These are phyloP conservation scores for Andrena hattorfiana DNA, from an alignment of 2,888 invertebrate species.

Conservation along the genomic window DNA sequence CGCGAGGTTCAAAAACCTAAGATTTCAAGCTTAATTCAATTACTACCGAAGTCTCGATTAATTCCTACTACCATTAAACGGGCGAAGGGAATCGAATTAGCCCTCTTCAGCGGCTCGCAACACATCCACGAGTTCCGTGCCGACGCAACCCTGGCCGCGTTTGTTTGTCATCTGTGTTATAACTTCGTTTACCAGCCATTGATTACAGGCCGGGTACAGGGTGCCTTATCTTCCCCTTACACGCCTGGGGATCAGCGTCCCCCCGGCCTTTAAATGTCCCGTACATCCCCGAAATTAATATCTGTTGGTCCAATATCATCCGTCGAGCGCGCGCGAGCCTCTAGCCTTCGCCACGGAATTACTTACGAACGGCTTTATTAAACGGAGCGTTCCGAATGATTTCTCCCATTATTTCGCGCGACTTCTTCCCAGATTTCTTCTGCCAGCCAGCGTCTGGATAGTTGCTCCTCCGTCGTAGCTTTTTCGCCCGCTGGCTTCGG, in stretches of 20 bases:
- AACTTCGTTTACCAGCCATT: conserved; percentile 78
- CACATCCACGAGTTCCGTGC: conserved; percentile 13
- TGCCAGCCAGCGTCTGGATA: neutral
- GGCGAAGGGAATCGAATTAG: conserved; percentile 18
- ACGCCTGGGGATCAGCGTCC: conserved; percentile 81
- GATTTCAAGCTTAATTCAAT: neutral
- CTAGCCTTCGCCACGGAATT: conserved; percentile 57
- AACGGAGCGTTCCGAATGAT: conserved; percentile 64
- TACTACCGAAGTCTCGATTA: neutral
- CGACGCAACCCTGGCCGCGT: conserved; percentile 36
- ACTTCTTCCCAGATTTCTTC: conserved; percentile 27
- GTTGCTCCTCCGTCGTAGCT: neutral
- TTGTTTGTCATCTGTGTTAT: conserved; percentile 72
- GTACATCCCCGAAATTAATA: conserved; percentile 84
- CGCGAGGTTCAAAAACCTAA: too few relatives aligned
- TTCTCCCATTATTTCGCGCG: conserved; percentile 28
- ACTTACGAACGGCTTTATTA: conserved; percentile 72
- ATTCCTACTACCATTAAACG: neutral
- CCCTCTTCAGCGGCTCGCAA: neutral
- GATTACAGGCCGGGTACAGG: conserved; percentile 80
- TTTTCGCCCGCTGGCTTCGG: conserved; percentile 13
- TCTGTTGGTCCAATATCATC: conserved; percentile 82
- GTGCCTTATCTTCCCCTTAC: conserved; percentile 83
- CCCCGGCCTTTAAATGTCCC: conserved; percentile 80
- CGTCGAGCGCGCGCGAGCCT: conserved; percentile 68